These are phyloP conservation scores for Anagyrus pseudococci DNA, from an alignment of 2,888 invertebrate species.

Conservation along the genomic window DNA sequence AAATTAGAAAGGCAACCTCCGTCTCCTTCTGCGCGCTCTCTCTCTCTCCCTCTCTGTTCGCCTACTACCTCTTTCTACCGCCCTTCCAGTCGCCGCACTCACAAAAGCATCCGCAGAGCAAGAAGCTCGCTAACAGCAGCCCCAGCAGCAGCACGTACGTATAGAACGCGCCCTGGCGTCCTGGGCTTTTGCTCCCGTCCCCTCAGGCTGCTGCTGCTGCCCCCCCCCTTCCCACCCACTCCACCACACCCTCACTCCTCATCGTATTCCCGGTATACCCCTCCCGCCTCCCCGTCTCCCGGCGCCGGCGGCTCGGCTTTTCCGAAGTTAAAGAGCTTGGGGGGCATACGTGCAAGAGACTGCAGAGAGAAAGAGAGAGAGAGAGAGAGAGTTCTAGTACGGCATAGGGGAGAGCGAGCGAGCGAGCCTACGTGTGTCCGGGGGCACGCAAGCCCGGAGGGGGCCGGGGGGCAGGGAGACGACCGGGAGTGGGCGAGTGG, in stretches of 20 bases:
- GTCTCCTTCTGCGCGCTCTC: background rate
- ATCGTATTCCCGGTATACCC: no score
- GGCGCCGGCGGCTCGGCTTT: constrained; percentile 9
- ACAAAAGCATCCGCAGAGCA: constrained; percentile 26
- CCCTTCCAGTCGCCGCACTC: background rate
- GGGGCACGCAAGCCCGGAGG: constrained; percentile 42
- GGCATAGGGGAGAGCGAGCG: constrained; percentile 56
- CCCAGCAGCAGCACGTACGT: background rate
- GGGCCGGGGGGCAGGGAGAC: constrained; percentile 43
- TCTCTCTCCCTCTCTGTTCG: no score
- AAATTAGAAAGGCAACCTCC: constrained; percentile 36
- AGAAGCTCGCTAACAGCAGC: constrained; percentile 15
- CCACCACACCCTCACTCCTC: no score
- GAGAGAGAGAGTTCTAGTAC: constrained; percentile 60
- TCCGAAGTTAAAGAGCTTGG: constrained; percentile 44
- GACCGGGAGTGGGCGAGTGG: constrained; percentile 14
- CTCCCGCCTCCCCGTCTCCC: background rate
- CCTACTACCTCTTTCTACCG: no score
- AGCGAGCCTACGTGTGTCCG: constrained; percentile 48
- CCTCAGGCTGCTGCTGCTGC: no score
- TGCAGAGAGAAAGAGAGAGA: constrained; percentile 60
- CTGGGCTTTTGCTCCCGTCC: constrained; percentile 28
- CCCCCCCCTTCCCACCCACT: constrained; percentile 13
- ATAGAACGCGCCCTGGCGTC: constrained; percentile 16
- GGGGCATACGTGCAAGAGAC: constrained; percentile 41